phyloP scores from a whole-genome alignment of 23 tunicate species.

The Oikopleura albicans region DNA sequence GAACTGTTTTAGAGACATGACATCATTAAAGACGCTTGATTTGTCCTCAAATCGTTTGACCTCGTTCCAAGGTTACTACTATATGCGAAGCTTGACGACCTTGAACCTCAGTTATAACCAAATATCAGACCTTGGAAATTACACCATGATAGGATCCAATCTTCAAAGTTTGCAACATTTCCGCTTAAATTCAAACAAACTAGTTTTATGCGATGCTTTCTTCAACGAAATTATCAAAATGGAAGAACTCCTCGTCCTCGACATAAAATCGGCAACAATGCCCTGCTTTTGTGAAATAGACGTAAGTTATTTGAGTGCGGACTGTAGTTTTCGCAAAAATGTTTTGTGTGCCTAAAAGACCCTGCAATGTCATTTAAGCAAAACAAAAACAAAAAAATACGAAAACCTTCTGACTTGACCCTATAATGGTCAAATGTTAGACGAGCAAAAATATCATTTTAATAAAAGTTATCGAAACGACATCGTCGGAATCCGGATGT shows the following conservation, averaged over 20 bases:
- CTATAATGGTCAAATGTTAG: too few species aligned
- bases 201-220: slow-evolving; percentile 12
- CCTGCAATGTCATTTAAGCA: too few species aligned
- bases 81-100: neutral
- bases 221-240: neutral
- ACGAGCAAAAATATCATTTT: too few species aligned
- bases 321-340: neutral
- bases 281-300: neutral
- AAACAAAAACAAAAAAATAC: too few species aligned
- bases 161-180: neutral
- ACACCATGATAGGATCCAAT: neutral
- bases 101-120: neutral
- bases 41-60: neutral
- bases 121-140: neutral
- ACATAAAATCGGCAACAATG: neutral
- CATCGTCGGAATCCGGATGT: neutral
- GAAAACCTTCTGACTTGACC: too few species aligned
- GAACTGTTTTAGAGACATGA: neutral
- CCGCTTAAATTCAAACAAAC: neutral
- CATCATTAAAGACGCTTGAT: neutral
- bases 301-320: neutral
- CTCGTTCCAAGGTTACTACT: slow-evolving; percentile 8
- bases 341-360: neutral
- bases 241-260: neutral
- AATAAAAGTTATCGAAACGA: too few species aligned